Conservation (phyloP, 1,140 invertebrate genomes). For the Listronotus oregonensis region DNA sequence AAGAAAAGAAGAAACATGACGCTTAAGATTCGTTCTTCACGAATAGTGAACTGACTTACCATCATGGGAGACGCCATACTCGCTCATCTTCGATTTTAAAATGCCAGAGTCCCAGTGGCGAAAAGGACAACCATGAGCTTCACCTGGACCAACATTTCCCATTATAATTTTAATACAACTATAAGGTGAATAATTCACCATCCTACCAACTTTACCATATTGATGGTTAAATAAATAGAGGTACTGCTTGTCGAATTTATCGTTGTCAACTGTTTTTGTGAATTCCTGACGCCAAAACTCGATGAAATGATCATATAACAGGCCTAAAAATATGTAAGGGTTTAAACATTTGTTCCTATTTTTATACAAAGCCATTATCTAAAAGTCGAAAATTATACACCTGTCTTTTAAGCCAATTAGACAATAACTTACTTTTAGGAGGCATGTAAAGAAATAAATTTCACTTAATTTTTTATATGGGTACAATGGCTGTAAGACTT, state of each 20-base stretch:
- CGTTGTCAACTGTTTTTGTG: slow-evolving; percentile 82
- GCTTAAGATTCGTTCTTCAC: no score
- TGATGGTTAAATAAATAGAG: slow-evolving; percentile 90
- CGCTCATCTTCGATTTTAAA: slow-evolving; percentile 76
- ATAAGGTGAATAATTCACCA: slow-evolving; percentile 87
- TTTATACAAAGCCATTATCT: no score
- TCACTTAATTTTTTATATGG: no score
- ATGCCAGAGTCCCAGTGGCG: slow-evolving; percentile 74
- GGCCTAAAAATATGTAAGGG: slow-evolving; percentile 31
- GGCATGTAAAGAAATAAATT: no score
- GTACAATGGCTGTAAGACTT: no score
- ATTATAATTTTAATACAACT: slow-evolving; percentile 93
- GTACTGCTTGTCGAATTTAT: slow-evolving; percentile 94
- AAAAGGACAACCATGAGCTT: slow-evolving; percentile 94
- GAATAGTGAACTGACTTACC: slow-evolving; percentile 36
- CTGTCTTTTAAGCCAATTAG: no score
- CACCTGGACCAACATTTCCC: slow-evolving; percentile 73
- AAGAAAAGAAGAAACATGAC: no score
- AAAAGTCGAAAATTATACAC: no score
- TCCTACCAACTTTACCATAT: slow-evolving; percentile 95
- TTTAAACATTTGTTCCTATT: no score
- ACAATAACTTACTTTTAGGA: no score
- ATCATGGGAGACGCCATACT: slow-evolving; percentile 65
- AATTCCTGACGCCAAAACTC: slow-evolving; percentile 92
- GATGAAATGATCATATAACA: slow-evolving; percentile 49